These are phyloP conservation scores for Nomia melanderi DNA, from an alignment of 1,140 invertebrate genomes.

Conservation along the genomic window DNA sequence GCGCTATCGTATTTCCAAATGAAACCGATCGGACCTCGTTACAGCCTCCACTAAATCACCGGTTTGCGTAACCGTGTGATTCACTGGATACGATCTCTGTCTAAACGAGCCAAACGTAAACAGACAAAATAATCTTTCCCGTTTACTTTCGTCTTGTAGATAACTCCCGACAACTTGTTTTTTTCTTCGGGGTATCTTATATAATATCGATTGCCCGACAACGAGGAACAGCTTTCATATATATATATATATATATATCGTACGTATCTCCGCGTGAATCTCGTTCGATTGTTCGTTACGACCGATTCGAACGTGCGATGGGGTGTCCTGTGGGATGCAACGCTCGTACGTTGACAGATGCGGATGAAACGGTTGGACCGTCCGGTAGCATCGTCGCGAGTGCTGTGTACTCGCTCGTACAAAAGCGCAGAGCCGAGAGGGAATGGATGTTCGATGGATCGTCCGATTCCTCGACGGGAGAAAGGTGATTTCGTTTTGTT, in stretches of 20 bases:
- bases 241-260: too few relatives aligned
- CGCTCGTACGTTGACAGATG: constrained; percentile 37
- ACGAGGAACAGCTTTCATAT: neutral
- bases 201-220: neutral
- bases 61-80: constrained; percentile 12
- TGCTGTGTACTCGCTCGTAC: neutral
- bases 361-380: neutral
- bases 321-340: neutral
- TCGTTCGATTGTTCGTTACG: neutral
- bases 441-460: neutral
- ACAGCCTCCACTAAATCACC: neutral
- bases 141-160: neutral
- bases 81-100: constrained; percentile 6
- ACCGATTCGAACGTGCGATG: neutral
- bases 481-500: constrained; percentile 55
- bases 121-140: neutral
- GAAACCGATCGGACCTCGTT: neutral
- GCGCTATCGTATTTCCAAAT: neutral
- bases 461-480: neutral
- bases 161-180: too few relatives aligned
- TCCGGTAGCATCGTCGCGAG: neutral
- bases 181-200: too few relatives aligned
- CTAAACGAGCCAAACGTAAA: constrained; percentile 7
- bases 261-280: neutral
- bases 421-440: neutral